These are phyloP conservation scores for Sylvia atricapilla DNA, from an alignment of 2,113 vertebrate species.

Conservation along the genomic window DNA sequence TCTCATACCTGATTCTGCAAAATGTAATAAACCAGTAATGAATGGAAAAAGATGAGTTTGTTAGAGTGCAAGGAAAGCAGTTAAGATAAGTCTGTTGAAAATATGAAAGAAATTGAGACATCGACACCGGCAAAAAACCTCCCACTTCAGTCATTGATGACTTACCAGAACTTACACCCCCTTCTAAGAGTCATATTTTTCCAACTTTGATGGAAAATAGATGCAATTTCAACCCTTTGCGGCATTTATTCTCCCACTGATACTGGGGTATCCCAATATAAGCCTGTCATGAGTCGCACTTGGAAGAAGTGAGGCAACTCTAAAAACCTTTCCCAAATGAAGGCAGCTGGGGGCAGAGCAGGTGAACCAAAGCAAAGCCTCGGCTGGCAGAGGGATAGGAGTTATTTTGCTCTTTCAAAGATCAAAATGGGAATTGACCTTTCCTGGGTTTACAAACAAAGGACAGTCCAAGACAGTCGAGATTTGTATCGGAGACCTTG, in stretches of 20 bases:
- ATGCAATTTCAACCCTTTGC: background rate
- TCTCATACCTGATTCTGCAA: background rate
- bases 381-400: background rate
- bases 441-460: background rate
- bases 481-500: background rate
- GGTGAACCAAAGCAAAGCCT: background rate
- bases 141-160: background rate
- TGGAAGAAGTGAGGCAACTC: background rate
- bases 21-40: background rate
- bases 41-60: background rate
- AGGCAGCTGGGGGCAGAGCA: background rate
- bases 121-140: background rate
- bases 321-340: background rate
- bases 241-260: background rate
- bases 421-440: background rate
- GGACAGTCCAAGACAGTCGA: background rate
- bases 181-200: background rate
- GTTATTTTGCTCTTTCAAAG: background rate
- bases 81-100: background rate
- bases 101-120: background rate
- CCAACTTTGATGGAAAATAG: background rate
- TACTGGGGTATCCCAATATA: background rate
- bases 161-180: background rate
- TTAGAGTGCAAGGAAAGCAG: background rate
- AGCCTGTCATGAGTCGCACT: rapidly evolving